Conservation (phyloP, 2,113 vertebrate genomes). For the Struthio camelus region DNA sequence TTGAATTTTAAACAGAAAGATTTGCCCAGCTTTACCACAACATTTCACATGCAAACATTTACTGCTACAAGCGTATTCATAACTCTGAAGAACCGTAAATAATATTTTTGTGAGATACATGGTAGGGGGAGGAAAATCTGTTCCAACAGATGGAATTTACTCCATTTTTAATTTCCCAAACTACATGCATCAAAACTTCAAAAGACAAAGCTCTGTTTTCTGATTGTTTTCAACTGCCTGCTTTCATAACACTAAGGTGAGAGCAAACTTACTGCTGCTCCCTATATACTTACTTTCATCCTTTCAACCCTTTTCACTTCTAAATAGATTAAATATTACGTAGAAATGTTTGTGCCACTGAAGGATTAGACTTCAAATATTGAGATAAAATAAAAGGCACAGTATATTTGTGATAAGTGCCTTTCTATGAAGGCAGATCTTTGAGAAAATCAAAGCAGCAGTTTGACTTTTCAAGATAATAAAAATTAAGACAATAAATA, state of each 20-base stretch:
- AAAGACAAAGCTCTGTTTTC: neutral
- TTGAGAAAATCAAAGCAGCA: slow-evolving; percentile 36
- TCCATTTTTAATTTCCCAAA: neutral
- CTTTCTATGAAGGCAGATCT: slow-evolving; percentile 34
- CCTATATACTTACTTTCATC: neutral
- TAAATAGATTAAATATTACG: neutral
- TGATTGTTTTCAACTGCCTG: neutral
- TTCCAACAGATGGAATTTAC: neutral
- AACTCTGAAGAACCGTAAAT: neutral
- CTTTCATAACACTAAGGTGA: neutral
- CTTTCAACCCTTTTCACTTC: neutral
- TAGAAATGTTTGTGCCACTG: neutral
- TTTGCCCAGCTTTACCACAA: neutral
- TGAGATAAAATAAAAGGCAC: too few species aligned
- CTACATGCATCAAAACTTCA: neutral
- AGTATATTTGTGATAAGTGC: neutral
- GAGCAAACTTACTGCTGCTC: neutral
- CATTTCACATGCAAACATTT: neutral
- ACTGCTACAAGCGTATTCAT: neutral
- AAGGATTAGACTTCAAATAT: neutral
- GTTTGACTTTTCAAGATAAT: slow-evolving; percentile 53
- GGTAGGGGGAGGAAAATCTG: neutral
- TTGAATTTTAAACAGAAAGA: neutral
- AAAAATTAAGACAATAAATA: slow-evolving; percentile 24
- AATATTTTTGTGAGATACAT: neutral